These are phyloP conservation scores for Rhorus exstirpatorius DNA, from an alignment of 2,888 invertebrate species.

Conservation along the genomic window DNA sequence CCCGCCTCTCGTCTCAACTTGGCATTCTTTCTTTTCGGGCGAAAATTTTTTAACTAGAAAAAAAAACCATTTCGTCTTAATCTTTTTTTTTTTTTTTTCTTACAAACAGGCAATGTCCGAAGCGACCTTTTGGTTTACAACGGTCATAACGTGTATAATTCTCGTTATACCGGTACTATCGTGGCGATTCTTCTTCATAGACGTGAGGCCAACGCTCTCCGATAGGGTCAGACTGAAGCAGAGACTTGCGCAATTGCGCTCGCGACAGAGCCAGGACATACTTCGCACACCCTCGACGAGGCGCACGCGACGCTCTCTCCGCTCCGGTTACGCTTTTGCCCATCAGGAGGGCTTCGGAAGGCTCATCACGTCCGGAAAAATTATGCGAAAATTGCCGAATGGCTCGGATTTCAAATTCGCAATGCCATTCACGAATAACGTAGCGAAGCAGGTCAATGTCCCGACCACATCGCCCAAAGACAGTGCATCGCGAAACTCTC, in stretches of 20 bases:
- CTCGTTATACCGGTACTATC: constrained; percentile 97
- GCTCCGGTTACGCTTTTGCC: constrained; percentile 99
- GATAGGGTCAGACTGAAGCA: constrained; percentile 96
- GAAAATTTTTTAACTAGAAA: no score
- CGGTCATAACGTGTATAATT: constrained; percentile 92
- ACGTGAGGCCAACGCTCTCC: constrained; percentile 96
- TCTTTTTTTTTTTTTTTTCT: no score
- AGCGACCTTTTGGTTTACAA: constrained; percentile 95
- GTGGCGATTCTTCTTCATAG: constrained; percentile 97
- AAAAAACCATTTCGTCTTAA: no score
- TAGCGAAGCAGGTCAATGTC: constrained; percentile 82
- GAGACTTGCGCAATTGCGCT: constrained; percentile 89
- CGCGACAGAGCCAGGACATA: constrained; percentile 92
- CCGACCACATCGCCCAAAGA: constrained; percentile 84
- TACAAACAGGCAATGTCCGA: constrained; percentile 92
- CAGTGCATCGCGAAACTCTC: constrained; percentile 79
- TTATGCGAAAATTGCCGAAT: constrained; percentile 95
- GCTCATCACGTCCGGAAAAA: constrained; percentile 98
- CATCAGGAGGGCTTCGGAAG: constrained; percentile 99
- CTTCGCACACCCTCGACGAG: constrained; percentile 95
- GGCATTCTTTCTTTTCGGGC: no score
- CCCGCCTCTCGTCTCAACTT: no score
- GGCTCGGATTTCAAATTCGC: constrained; percentile 91
- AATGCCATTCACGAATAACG: constrained; percentile 87
- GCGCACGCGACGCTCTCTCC: constrained; percentile 95